Conservation (phyloP, 2,888 invertebrate species). For the Cheilosia vulpina region DNA sequence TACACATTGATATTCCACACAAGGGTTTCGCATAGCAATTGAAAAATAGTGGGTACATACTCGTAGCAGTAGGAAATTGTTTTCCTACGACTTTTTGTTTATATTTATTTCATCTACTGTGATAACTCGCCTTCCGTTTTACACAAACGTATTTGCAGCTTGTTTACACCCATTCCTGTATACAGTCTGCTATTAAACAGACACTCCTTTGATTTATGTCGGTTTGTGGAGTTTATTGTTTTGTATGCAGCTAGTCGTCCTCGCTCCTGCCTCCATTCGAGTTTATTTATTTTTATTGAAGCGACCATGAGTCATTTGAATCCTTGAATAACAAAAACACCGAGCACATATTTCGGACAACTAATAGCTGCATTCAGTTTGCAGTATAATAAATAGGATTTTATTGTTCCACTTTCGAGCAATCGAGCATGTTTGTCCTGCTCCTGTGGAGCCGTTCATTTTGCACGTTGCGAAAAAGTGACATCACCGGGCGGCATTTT, state of each 20-base stretch:
- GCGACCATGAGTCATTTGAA: slow-evolving; percentile 40
- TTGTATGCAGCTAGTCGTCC: slow-evolving; percentile 19
- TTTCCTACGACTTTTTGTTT: no score
- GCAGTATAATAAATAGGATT: slow-evolving; percentile 61
- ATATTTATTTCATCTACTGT: no score
- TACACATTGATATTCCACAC: no score
- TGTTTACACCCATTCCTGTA: slow-evolving; percentile 3
- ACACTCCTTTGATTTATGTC: slow-evolving; percentile 59
- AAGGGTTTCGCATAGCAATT: no score
- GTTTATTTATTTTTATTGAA: slow-evolving; percentile 49
- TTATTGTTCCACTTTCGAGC: slow-evolving; percentile 26
- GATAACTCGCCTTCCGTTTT: no score
- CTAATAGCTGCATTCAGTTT: slow-evolving; percentile 60
- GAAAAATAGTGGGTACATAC: no score
- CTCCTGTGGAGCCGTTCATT: slow-evolving; percentile 12
- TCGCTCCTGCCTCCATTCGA: slow-evolving; percentile 18
- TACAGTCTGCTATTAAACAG: slow-evolving; percentile 24
- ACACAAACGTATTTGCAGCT: no score
- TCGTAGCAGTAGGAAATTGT: no score
- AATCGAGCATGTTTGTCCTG: background rate
- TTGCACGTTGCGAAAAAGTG: slow-evolving; percentile 29
- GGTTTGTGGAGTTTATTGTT: slow-evolving; percentile 52
- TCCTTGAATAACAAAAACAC: slow-evolving; percentile 31
- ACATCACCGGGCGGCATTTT: slow-evolving; percentile 26
- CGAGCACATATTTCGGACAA: slow-evolving; percentile 40